Evolutionary conservation across 2,113 vertebrate species (phyloP).

Genomic region (Toxotes jaculatrix): DNA sequence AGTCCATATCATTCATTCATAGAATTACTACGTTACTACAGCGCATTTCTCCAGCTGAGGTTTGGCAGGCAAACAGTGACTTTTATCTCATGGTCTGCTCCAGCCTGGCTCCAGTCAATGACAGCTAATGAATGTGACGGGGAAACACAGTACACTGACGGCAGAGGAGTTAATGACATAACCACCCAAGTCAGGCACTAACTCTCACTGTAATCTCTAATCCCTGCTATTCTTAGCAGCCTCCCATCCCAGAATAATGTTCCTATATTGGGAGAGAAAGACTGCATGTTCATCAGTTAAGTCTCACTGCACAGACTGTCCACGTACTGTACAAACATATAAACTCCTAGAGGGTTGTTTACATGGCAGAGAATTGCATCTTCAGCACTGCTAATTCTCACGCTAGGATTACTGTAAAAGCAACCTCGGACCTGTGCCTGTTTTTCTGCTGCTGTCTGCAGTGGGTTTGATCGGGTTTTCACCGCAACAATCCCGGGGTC

Average conservation of each 20-base stretch:
- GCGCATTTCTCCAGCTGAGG: constrained; percentile 5
- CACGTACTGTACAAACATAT: not conserved
- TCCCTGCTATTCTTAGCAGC: constrained; percentile 81
- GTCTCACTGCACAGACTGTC: not conserved
- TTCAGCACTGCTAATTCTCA: not conserved
- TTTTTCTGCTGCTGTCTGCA: not conserved
- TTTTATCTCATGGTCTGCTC: constrained; percentile 23
- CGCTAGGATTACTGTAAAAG: not conserved
- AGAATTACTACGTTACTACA: not conserved
- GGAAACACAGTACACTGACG: constrained; percentile 35
- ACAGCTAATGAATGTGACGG: constrained; percentile 60
- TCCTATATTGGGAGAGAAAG: constrained; percentile 27
- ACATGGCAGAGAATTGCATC: not conserved
- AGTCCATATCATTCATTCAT: constrained; percentile 28
- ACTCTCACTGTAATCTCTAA: constrained; percentile 84
- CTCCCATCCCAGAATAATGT: constrained; percentile 44
- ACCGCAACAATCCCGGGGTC: not conserved
- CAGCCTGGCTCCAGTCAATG: constrained; percentile 42
- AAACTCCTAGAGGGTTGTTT: not conserved
- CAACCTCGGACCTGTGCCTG: constrained; percentile 3
- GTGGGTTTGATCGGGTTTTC: constrained; percentile 13
- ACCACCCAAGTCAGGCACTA: constrained; percentile 61
- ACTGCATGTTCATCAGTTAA: constrained; percentile 45
- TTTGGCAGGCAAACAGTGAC: constrained; percentile 36
- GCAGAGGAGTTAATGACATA: constrained; percentile 78